Conservation (phyloP, 2,888 invertebrate genomes). For the Scaptomyza flava region DNA sequence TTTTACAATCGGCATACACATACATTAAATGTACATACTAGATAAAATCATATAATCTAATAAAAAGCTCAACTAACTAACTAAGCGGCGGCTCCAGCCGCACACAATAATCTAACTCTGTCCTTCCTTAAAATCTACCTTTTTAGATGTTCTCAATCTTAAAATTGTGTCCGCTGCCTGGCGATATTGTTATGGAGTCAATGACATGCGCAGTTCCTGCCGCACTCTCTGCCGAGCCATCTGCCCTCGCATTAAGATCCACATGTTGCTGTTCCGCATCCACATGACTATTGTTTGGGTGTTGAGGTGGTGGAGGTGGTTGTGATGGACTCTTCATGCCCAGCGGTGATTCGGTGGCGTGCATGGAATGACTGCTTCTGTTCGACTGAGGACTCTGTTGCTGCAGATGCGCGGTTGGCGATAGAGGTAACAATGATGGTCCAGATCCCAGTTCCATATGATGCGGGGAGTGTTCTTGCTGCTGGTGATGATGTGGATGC, state of each 20-base stretch:
- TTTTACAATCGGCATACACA: slow-evolving; percentile 41
- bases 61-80: slow-evolving; percentile 61
- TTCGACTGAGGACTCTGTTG: slow-evolving; percentile 80
- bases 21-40: slow-evolving; percentile 27
- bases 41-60: slow-evolving; percentile 44
- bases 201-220: slow-evolving; percentile 79
- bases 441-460: slow-evolving; percentile 60
- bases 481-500: background rate
- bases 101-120: slow-evolving; percentile 58
- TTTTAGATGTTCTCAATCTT: slow-evolving; percentile 84
- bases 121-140: slow-evolving; percentile 6
- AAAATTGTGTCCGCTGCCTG: slow-evolving; percentile 81
- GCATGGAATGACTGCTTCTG: slow-evolving; percentile 72
- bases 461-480: slow-evolving; percentile 61
- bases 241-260: slow-evolving; percentile 56
- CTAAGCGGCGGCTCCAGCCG: slow-evolving; percentile 63
- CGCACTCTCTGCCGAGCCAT: slow-evolving; percentile 51
- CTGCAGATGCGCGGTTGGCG: slow-evolving; percentile 67
- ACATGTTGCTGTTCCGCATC: slow-evolving; percentile 42
- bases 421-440: slow-evolving; percentile 64
- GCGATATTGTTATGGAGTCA: slow-evolving; percentile 83
- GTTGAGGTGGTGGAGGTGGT: slow-evolving; percentile 2
- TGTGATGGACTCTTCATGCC: slow-evolving; percentile 66
- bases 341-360: slow-evolving; percentile 63
- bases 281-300: slow-evolving; percentile 17